Percentiles rank a stretch among this genome's conserved stretches.
Evolutionary conservation across 1,140 invertebrate species (phyloP).

Genomic region (Harlomillsia oculata): DNA sequence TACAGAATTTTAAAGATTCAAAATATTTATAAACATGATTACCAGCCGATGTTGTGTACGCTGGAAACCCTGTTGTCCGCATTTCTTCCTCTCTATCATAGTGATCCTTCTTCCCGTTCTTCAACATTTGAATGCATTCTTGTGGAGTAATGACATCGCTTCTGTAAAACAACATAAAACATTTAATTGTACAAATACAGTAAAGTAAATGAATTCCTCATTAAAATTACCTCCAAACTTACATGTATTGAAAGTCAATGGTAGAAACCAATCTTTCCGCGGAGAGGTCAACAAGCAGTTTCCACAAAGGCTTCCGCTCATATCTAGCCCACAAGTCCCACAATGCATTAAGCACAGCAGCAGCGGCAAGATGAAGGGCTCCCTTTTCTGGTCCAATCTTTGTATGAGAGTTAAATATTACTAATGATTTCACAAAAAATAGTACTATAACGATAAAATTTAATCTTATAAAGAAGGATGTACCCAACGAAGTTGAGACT

Average conservation of each 20-base stretch:
- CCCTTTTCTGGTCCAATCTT: conserved; percentile 88
- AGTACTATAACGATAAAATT: neutral
- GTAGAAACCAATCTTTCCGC: conserved; percentile 70
- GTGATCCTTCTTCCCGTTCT: conserved; percentile 41
- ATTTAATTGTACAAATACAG: neutral
- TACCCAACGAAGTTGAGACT: conserved; percentile 85
- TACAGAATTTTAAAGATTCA: neutral
- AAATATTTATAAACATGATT: neutral
- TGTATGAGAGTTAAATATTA: neutral
- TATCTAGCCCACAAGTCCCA: conserved; percentile 85
- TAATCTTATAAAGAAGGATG: conserved; percentile 31
- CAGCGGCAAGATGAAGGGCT: conserved; percentile 75
- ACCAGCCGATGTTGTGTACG: conserved; percentile 53
- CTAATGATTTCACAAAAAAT: neutral
- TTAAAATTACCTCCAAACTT: conserved; percentile 35
- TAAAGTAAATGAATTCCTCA: conserved; percentile 20
- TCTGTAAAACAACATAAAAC: conserved; percentile 43
- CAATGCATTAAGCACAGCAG: conserved; percentile 74
- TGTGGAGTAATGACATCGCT: conserved; percentile 68
- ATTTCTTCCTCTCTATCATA: conserved; percentile 50
- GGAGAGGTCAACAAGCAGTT: conserved; percentile 66
- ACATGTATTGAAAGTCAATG: conserved; percentile 80
- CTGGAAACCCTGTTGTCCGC: conserved; percentile 56
- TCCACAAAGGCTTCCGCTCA: conserved; percentile 78
- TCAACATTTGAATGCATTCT: conserved; percentile 66